phyloP scores from a whole-genome alignment of 2,888 invertebrate species.

The Cephus nigrinus region DNA sequence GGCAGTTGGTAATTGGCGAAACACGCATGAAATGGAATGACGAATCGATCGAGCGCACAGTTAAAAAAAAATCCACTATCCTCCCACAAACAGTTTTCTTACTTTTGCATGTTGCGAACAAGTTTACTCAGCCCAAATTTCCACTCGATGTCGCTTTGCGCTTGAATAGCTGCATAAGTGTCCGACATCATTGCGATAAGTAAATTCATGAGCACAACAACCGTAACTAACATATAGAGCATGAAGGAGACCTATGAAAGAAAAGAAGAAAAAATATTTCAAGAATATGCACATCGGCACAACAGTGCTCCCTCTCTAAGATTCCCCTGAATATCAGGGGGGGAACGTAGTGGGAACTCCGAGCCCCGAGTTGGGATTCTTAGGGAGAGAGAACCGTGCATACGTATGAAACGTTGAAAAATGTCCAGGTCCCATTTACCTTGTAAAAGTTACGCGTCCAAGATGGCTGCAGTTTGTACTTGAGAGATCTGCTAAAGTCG shows the following conservation, averaged over 20 bases:
- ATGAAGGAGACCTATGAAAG: conserved; percentile 75
- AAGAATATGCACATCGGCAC: neutral
- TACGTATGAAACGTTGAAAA: neutral
- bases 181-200: conserved; percentile 99
- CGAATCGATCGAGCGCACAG: neutral
- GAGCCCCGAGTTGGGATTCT: no score
- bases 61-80: no score
- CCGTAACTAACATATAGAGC: conserved; percentile 98
- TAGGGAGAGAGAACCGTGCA: neutral
- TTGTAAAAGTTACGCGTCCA: conserved; percentile 91
- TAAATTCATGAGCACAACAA: conserved; percentile 98
- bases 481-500: conserved; percentile 65
- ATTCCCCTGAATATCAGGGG: no score
- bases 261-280: neutral
- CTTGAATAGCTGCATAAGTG: conserved; percentile 97
- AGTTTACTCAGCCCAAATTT: conserved; percentile 81
- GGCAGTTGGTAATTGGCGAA: neutral
- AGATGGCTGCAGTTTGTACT: conserved; percentile 73
- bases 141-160: conserved; percentile 83
- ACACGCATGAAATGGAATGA: neutral
- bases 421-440: conserved; percentile 63
- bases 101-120: conserved; percentile 79
- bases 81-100: conserved; percentile 22
- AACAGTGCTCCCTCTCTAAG: no score
- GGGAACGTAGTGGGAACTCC: no score